A percentile compares a stretch with the other conserved stretches of the same genome.
phyloP scores from a whole-genome alignment of 2,113 vertebrate species.

The Aptenodytes patagonicus region DNA sequence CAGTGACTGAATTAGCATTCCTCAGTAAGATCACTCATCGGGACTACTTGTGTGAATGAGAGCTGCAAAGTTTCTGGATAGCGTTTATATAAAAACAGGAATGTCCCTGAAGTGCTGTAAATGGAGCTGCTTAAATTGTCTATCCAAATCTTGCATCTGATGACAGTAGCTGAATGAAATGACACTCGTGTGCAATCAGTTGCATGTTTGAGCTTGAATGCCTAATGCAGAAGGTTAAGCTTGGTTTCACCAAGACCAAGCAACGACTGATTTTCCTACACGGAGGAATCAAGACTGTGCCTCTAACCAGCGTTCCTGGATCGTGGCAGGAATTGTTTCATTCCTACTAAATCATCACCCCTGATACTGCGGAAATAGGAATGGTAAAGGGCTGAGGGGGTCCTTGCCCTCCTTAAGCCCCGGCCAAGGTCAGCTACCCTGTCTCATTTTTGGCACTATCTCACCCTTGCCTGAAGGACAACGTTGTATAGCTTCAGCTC shows the following conservation, averaged over 20 bases:
- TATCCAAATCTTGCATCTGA: neutral
- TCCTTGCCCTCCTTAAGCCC: neutral
- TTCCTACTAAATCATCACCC: neutral
- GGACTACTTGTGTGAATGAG: neutral
- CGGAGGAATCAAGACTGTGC: neutral
- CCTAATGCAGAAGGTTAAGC: neutral
- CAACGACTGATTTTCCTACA: neutral
- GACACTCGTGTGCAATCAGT: neutral
- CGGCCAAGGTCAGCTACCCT: neutral
- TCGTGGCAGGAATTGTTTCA: neutral
- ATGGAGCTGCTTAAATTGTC: neutral
- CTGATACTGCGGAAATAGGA: neutral
- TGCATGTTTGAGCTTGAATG: neutral
- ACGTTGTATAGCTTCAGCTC: neutral
- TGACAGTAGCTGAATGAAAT: neutral
- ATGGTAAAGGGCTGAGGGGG: rapidly evolving
- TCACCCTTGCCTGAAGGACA: neutral
- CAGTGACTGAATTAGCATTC: neutral
- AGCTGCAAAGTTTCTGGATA: conserved; percentile 1
- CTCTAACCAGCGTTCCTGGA: neutral
- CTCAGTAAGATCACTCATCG: conserved; percentile 7
- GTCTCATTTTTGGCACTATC: neutral
- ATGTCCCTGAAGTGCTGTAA: neutral
- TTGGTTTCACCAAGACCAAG: neutral
- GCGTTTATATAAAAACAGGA: conserved; percentile 2